Base-by-base conservation (phyloP, 2,888 invertebrate genomes). In the Campoplex nolae region DNA sequence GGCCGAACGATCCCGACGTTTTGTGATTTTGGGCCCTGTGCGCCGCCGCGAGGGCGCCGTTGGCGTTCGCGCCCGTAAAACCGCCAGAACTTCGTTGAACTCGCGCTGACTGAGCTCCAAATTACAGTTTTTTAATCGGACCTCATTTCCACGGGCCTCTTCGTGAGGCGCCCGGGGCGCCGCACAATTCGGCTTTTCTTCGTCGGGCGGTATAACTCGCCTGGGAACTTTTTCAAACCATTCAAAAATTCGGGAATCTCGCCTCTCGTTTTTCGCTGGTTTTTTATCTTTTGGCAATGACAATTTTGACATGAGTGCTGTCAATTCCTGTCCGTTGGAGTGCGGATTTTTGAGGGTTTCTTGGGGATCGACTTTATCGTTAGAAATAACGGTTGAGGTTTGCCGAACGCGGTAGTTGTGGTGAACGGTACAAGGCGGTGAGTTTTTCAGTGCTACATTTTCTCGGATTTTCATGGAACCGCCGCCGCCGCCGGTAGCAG, bases 71-170 rank as follows among this genome's bases (percentile, higher is more conserved):
- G 92, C 92, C 38, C 94, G 92, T 62, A 95, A 88, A 9, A 95
- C 95, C 18, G 94, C 94, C 71, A 95, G 86, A 2, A 94, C 95
- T 88, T 95, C 95, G 82, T 94, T 93, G 84, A 95, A 94, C 84
- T 95, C 95, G 2, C 93, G 92, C 54, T 93, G 94, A 86, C 93
- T 95, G 62, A 95, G 90, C 83, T 94, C 95, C 77, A 95, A 89
- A 86, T 94, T 95, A 81, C 95, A 93, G 78, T 94, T 95, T 70
- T 93, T 93, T 8, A 90, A 88, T 77, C 91, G 92, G 35, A 91
- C 88, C 68, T 92, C 91, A 45, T 62, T 62, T 7, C 32, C 32
- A 0, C 16, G 62, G 0, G 62, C 7, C 16, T 62, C 62, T 16
- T 58, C 90, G 89, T 38, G 83, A 87, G 75, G 90, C 89, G 56